These are phyloP conservation scores for Sesamia nonagrioides DNA, from an alignment of 1,140 invertebrate species.

Conservation along the genomic window DNA sequence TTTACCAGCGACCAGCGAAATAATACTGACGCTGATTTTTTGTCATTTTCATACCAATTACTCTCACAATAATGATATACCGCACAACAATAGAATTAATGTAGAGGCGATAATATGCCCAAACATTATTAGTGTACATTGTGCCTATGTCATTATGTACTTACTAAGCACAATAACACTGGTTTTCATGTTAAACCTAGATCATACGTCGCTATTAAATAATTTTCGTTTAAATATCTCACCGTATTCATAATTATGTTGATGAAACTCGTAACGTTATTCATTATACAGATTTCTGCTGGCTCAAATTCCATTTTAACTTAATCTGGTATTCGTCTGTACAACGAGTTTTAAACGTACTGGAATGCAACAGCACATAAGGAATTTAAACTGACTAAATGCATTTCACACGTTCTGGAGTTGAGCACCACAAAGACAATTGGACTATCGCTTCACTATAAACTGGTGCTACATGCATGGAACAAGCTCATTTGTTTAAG, in stretches of 20 bases:
- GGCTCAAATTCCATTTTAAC: conserved; percentile 3
- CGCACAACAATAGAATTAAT: conserved; percentile 36
- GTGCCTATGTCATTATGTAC: conserved; percentile 24
- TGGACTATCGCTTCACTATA: background rate
- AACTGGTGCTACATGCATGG: background rate
- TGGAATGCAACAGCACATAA: background rate
- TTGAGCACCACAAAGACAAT: background rate
- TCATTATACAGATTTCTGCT: conserved; percentile 15
- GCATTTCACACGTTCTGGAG: background rate
- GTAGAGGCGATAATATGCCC: conserved; percentile 31
- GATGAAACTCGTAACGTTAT: conserved; percentile 16
- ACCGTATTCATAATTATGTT: conserved; percentile 39
- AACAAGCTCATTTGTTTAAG: background rate
- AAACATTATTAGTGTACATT: conserved; percentile 35
- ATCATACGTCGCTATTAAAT: conserved; percentile 28
- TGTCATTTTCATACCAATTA: conserved; percentile 19
- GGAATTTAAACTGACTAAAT: background rate
- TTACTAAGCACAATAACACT: conserved; percentile 10
- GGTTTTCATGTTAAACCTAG: conserved; percentile 18
- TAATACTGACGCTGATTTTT: conserved; percentile 6
- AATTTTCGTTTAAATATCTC: conserved; percentile 20
- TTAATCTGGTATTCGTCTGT: conserved; percentile 8
- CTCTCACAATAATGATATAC: conserved; percentile 17
- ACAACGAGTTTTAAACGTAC: background rate
- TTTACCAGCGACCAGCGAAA: background rate